A percentile compares a stretch with the other conserved stretches of the same genome.
These are phyloP conservation scores for Perodicticus potto DNA, from an alignment of 2,797 vertebrate species.

Conservation along the genomic window DNA sequence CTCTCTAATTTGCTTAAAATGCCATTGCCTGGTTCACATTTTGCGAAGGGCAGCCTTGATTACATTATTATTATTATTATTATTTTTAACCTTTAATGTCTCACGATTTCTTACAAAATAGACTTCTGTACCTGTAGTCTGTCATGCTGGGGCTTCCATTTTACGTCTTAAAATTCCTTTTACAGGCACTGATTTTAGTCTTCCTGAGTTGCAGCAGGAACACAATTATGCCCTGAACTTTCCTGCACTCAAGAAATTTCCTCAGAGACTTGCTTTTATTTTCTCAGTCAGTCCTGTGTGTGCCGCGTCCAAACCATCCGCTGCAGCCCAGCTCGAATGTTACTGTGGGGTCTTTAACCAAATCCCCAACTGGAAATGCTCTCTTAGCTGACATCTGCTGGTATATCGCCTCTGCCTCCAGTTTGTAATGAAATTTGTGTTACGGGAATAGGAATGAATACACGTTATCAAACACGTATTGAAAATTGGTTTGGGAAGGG, in stretches of 20 bases:
- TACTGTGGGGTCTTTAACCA: background rate
- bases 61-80: background rate
- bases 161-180: slow-evolving; percentile 31
- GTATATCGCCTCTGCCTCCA: background rate
- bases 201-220: slow-evolving; percentile 14
- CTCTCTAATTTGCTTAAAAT: slow-evolving; percentile 5
- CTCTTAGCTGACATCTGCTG: slow-evolving; percentile 33
- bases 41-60: background rate
- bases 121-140: background rate
- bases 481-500: slow-evolving; percentile 47
- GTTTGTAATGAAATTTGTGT: slow-evolving; percentile 25
- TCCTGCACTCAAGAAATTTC: background rate
- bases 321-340: background rate
- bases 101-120: slow-evolving; percentile 3
- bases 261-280: background rate
- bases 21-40: background rate
- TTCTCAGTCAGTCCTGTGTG: background rate
- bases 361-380: background rate
- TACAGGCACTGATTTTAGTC: background rate
- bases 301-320: slow-evolving; percentile 7
- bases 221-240: background rate
- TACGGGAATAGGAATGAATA: background rate
- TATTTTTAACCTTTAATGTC: background rate
- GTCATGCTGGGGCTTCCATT: background rate
- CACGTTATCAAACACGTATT: background rate